These are phyloP conservation scores for Trochalopteron elliotii DNA, from an alignment of 2,113 vertebrate species.

Conservation along the genomic window DNA sequence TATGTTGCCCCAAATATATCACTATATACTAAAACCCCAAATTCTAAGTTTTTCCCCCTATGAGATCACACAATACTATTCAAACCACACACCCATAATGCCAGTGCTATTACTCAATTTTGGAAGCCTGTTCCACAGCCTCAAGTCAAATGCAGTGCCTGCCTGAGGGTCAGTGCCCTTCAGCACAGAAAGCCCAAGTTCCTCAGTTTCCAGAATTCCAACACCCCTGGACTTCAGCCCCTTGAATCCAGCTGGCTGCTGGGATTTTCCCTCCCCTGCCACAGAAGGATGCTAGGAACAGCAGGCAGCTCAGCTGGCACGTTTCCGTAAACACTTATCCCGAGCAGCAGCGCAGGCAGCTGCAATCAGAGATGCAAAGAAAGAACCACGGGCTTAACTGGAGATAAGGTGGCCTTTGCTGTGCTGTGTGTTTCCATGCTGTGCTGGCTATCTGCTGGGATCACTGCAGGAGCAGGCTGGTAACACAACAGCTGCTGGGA, in stretches of 20 bases:
- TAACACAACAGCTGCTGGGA: not conserved
- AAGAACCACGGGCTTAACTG: not conserved
- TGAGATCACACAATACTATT: too few species aligned
- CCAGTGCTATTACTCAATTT: too few species aligned
- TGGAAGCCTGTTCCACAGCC: too few species aligned
- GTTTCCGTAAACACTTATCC: not conserved
- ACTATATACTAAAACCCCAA: too few species aligned
- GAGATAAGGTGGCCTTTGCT: conserved; percentile 20
- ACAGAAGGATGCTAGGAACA: not conserved
- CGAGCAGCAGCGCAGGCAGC: not conserved
- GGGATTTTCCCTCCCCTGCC: not conserved
- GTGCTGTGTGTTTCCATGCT: not conserved
- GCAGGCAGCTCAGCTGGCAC: not conserved
- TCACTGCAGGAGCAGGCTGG: not conserved
- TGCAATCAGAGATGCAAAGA: not conserved
- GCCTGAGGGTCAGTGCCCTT: too few species aligned
- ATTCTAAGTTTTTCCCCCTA: too few species aligned
- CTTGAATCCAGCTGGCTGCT: not conserved
- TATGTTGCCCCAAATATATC: too few species aligned
- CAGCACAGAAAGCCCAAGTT: too few species aligned
- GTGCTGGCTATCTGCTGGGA: not conserved
- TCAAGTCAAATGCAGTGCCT: too few species aligned
- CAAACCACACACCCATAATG: too few species aligned
- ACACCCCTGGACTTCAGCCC: not conserved
- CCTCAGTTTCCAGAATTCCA: too few species aligned